Evolutionary conservation across 2,888 invertebrate genomes (phyloP).

Genomic region (Cheilosia vulpina): DNA sequence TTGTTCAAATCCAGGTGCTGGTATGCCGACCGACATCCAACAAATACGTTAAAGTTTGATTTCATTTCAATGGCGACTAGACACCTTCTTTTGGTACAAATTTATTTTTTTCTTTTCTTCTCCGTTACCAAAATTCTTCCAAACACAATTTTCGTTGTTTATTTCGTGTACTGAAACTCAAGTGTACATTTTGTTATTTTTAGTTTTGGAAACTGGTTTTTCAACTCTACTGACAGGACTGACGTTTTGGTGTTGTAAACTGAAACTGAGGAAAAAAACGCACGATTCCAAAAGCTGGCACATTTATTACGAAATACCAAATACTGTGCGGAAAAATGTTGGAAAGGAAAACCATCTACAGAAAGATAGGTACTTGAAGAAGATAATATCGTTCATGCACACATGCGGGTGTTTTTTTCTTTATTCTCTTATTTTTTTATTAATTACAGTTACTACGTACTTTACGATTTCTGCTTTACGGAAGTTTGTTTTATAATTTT

Average conservation of each 20-base stretch:
- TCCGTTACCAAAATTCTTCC: neutral
- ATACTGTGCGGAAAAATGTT: neutral
- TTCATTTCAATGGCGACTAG: constrained; percentile 7
- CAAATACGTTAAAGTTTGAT: neutral
- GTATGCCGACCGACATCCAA: neutral
- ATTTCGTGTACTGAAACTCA: constrained; percentile 5
- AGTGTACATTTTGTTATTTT: neutral
- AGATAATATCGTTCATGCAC: neutral
- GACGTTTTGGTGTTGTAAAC: neutral
- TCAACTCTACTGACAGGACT: constrained; percentile 1
- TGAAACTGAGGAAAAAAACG: neutral
- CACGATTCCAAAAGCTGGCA: neutral
- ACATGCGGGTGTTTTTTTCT: neutral
- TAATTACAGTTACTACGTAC: neutral
- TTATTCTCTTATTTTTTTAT: too few relatives aligned
- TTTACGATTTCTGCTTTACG: neutral
- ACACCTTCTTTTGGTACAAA: neutral
- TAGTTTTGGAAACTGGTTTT: constrained; percentile 18
- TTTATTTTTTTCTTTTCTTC: neutral
- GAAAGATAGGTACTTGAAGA: neutral
- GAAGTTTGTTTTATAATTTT: neutral
- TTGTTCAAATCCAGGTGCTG: neutral
- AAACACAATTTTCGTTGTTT: constrained; percentile 14
- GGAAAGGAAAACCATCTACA: neutral
- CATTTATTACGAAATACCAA: constrained; percentile 1